Evolutionary conservation across 2,888 invertebrate genomes (phyloP).

Genomic region (Hedya salicella): DNA sequence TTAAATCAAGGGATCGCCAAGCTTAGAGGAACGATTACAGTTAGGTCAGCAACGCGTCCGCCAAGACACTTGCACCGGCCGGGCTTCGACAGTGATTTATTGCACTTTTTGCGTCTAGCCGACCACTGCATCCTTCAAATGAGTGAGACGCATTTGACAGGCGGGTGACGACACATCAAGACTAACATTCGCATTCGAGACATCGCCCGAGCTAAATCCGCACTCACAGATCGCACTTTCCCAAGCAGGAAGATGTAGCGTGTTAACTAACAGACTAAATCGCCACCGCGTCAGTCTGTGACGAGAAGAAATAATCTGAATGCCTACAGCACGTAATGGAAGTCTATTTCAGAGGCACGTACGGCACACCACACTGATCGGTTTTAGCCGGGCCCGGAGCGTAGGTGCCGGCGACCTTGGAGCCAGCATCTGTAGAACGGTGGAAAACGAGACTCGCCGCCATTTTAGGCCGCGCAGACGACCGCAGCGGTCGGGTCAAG

Average conservation of each 20-base stretch:
- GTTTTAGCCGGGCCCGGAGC: slow-evolving; percentile 76
- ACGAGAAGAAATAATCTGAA: slow-evolving; percentile 77
- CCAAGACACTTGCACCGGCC: slow-evolving; percentile 61
- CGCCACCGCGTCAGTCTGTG: slow-evolving; percentile 60
- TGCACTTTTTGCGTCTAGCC: slow-evolving; percentile 62
- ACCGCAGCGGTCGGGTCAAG: slow-evolving; percentile 76
- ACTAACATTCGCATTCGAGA: slow-evolving; percentile 53
- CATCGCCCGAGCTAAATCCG: slow-evolving; percentile 43
- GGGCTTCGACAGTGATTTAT: slow-evolving; percentile 69
- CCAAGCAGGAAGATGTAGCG: slow-evolving; percentile 57
- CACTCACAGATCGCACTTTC: slow-evolving; percentile 62
- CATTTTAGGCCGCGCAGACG: slow-evolving; percentile 81
- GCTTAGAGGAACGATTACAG: slow-evolving; percentile 27
- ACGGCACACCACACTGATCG: slow-evolving; percentile 72
- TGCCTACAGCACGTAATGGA: slow-evolving; percentile 74
- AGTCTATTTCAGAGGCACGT: slow-evolving; percentile 77
- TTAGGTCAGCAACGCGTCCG: slow-evolving; percentile 48
- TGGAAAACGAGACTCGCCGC: slow-evolving; percentile 79
- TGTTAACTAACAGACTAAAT: slow-evolving; percentile 62
- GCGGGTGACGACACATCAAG: slow-evolving; percentile 56
- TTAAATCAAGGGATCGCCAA: slow-evolving; percentile 29
- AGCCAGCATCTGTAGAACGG: slow-evolving; percentile 71
- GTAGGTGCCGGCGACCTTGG: slow-evolving; percentile 83
- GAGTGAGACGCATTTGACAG: slow-evolving; percentile 57
- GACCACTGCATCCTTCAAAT: slow-evolving; percentile 57